These are phyloP conservation scores for Isoperla grammatica DNA, from an alignment of 2,888 invertebrate species.

Conservation along the genomic window DNA sequence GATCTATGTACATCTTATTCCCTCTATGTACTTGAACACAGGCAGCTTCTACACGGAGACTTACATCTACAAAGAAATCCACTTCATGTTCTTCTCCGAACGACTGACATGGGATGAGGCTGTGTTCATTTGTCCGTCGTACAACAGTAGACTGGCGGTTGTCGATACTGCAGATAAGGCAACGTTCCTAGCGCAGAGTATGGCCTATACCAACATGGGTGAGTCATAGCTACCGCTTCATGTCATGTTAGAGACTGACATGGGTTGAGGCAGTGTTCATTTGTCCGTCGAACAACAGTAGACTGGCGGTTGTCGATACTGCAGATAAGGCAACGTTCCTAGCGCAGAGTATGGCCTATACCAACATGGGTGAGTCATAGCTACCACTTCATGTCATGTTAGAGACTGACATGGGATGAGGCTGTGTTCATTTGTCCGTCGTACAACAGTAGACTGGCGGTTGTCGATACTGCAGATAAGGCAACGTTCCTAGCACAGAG, in stretches of 20 bases:
- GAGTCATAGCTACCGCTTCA: slow-evolving; percentile 33
- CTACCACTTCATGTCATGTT: no score
- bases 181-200: slow-evolving; percentile 46
- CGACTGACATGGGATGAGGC: slow-evolving; percentile 50
- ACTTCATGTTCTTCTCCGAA: slow-evolving; percentile 48
- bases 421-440: slow-evolving; percentile 43
- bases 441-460: slow-evolving; percentile 40
- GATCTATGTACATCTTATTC: no score
- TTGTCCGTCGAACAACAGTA: slow-evolving; percentile 22
- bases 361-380: no score
- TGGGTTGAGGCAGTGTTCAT: slow-evolving; percentile 24
- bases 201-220: slow-evolving; percentile 50
- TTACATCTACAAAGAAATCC: slow-evolving; percentile 39
- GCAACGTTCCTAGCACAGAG: slow-evolving; percentile 48
- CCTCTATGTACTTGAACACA: no score
- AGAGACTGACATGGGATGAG: slow-evolving; percentile 49
- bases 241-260: slow-evolving; percentile 22
- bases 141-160: slow-evolving; percentile 40
- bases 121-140: slow-evolving; percentile 40
- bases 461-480: slow-evolving; percentile 46
- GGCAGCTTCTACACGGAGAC: slow-evolving; percentile 36
- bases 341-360: no score
- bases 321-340: slow-evolving; percentile 4
- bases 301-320: slow-evolving; percentile 1
- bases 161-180: slow-evolving; percentile 48